These are phyloP conservation scores for Sula dactylatra DNA, from an alignment of 2,113 vertebrate species.

Conservation along the genomic window DNA sequence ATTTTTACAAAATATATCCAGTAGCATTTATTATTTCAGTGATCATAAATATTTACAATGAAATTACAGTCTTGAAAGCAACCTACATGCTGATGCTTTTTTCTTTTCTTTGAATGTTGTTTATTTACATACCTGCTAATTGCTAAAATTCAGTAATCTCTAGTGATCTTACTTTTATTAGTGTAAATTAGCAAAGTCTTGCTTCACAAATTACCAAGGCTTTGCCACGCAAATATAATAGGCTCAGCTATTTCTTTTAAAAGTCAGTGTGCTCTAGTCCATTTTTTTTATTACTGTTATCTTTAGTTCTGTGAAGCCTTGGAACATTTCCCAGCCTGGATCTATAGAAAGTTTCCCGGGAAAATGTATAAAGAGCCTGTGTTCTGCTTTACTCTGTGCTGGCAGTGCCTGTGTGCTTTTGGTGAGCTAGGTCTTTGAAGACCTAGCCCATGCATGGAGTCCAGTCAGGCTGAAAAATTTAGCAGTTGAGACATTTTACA, in stretches of 20 bases:
- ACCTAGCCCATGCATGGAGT: conserved; percentile 45
- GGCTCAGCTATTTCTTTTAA: conserved; percentile 34
- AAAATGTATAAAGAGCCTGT: conserved; percentile 72
- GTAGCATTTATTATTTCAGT: neutral
- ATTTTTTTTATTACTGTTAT: conserved; percentile 63
- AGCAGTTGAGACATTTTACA: conserved; percentile 36
- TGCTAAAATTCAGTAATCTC: conserved; percentile 6
- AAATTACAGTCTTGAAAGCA: neutral
- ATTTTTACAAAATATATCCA: conserved; percentile 1
- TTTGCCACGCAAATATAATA: neutral
- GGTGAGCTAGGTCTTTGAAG: conserved; percentile 36
- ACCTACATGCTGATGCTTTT: neutral
- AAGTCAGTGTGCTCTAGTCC: conserved; percentile 44
- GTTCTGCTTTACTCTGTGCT: conserved; percentile 49
- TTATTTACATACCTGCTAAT: conserved; percentile 32
- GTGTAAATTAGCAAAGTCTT: conserved; percentile 14
- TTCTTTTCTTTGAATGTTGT: neutral
- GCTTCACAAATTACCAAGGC: neutral
- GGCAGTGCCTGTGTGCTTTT: conserved; percentile 43
- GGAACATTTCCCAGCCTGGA: conserved; percentile 73
- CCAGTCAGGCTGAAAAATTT: conserved; percentile 46
- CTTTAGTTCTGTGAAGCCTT: conserved; percentile 69
- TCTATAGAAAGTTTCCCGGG: conserved; percentile 72
- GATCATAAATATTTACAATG: conserved; percentile 28
- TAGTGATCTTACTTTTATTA: neutral